Base-by-base conservation (phyloP, 2,113 vertebrate genomes). In the Chaetodon trifascialis region DNA sequence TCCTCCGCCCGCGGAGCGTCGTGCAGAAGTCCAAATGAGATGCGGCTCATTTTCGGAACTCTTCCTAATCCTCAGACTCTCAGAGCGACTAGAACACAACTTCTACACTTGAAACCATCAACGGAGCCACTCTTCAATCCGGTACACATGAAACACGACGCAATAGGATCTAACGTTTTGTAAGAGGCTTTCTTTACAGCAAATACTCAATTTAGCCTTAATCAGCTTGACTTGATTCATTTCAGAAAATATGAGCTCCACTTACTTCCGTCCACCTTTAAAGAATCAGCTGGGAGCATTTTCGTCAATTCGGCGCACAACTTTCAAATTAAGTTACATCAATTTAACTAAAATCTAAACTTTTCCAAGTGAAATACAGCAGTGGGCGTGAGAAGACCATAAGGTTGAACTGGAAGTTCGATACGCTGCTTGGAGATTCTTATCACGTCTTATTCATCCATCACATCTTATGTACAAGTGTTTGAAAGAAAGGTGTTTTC, bases 371-470 rank as follows among this genome's bases (percentile, higher is more conserved):
- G 21, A 8, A 4, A 30, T 30, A 2, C 42, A 44, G 0, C 78
- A 21, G 79, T 82, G 88, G 79, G 85, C 79, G 85, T 89, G 85
- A 85, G 76, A 69, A 49, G 59, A 14, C 0, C 21, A 62, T 0
- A 1, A 11, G 70, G 52, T 36, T 36, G 66, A 2, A 4, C 34
- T 64, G 30, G 16, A 81, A 76, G 34, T 80, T 81, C 2, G 4
- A n/a, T 19, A 8, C 15, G 46, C 44, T 10, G 75, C 38, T 71
- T 16, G 4, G 0, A 9, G n/a, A 9, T n/a, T 40, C 30, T 36
- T 17, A 5, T 11, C 4, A 4, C 4, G 49, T 15, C 7, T 10
- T 11, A 7, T 25, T 9, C 0, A 5, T 3, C 12, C 0, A 9
- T 17, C 11, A 0, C 3, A 44, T 16, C 2, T 10, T 1, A 6